Percentiles rank a stretch among this genome's conserved stretches.
These are phyloP conservation scores for Cosmia pyralina DNA, from an alignment of 2,888 invertebrate genomes.

Conservation along the genomic window DNA sequence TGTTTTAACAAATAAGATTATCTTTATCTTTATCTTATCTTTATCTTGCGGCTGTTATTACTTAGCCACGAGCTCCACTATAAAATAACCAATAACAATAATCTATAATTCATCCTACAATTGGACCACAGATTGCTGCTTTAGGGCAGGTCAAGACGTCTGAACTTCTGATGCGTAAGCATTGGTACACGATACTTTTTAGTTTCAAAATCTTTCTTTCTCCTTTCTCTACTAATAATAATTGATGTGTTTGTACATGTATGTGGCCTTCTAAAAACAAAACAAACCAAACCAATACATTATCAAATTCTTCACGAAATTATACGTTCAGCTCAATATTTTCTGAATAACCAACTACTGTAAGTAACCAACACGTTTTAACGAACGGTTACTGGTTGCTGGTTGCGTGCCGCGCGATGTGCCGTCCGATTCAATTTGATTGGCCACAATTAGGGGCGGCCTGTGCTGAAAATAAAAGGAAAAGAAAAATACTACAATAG, in stretches of 20 bases:
- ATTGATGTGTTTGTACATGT: too few species aligned
- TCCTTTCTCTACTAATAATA: background rate
- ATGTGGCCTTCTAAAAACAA: conserved; percentile 7
- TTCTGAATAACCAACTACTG: conserved; percentile 15
- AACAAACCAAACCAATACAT: conserved; percentile 12
- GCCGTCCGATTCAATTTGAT: conserved; percentile 68
- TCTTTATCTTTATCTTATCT: too few species aligned
- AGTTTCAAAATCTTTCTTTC: background rate
- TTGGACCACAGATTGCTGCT: too few species aligned
- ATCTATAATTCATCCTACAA: too few species aligned
- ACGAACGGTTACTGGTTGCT: conserved; percentile 42
- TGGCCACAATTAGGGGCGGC: conserved; percentile 62
- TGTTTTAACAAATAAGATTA: too few species aligned
- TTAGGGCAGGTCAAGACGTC: too few species aligned
- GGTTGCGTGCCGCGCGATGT: conserved; percentile 59
- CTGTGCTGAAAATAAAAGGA: conserved; percentile 40
- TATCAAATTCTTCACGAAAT: conserved; percentile 44
- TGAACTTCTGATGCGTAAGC: too few species aligned
- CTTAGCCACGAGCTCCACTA: too few species aligned
- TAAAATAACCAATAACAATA: too few species aligned
- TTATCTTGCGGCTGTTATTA: too few species aligned
- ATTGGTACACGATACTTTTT: background rate
- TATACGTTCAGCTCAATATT: conserved; percentile 19
- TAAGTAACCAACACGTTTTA: conserved; percentile 48
- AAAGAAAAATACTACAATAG: conserved; percentile 50